Base-by-base conservation (phyloP, 2,888 invertebrate species). In the Himalopsyche tibetana region DNA sequence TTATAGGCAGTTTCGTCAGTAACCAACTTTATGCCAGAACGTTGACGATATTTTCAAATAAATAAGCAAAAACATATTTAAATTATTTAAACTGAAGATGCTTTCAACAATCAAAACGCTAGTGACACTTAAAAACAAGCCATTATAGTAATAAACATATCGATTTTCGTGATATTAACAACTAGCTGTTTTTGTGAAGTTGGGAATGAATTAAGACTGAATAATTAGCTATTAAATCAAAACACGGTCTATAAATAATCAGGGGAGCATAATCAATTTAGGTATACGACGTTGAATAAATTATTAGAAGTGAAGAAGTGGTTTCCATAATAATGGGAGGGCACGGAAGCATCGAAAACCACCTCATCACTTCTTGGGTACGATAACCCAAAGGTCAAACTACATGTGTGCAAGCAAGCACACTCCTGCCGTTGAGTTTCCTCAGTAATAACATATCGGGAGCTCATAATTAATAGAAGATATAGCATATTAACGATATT, bases 381-480 rank as follows among this genome's bases (percentile, higher is more conserved):
- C 42, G 74, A 79, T 85, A 85, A 82, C 79, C 82, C 82, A 85
- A 19, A 51, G 85, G 85, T 85, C 85, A 85, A 82, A 85, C 82
- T 74, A 79, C 42, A 82, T 74, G 63, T 55, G 55, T 28, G 83
- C 28, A 83, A 63, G 63, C 19, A 19, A 63, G 63, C 63, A 17
- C 45, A n/a, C 83, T 74, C 84, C 84, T 86, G 82, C 85, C 82
- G 87, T 86, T 87, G 40, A 82, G 82, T 81, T 45, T 80, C 84
- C 55, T 36, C 51, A 45, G 74, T 84, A 86, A 87, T 86, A 86
- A 85, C 83, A 81, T 63, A 86, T 80, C 80, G 82, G 83, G 82
- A 85, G 85, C 74, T 82, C 40, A 86, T 88, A 88, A 88, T 88
- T 88, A 88, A 86, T 85, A 84, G 82, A 56, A 83, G 82, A 55